These are phyloP conservation scores for Eristalis intricaria DNA, from an alignment of 2,888 invertebrate genomes.

Conservation along the genomic window DNA sequence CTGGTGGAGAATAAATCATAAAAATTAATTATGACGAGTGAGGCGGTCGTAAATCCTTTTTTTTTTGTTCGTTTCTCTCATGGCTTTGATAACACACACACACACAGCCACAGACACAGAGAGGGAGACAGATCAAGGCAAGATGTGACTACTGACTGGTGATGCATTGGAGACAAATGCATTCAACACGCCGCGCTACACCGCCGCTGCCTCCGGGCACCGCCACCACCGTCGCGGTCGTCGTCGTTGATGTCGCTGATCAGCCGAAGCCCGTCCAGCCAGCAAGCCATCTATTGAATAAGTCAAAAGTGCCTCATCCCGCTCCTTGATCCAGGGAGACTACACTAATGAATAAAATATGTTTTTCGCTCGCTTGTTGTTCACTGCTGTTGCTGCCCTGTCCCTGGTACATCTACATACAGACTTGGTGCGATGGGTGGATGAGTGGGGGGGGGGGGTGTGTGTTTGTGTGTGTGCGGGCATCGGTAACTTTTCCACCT, in stretches of 20 bases:
- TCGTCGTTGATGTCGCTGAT: background rate
- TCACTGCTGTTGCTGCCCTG: background rate
- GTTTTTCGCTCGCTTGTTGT: background rate
- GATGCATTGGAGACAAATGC: slow-evolving; percentile 17
- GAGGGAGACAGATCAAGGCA: background rate
- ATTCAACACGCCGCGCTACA: slow-evolving; percentile 9
- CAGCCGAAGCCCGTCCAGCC: background rate
- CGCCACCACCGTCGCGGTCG: too few species aligned
- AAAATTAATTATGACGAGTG: slow-evolving; percentile 33
- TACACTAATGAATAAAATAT: slow-evolving; percentile 34
- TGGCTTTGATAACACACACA: background rate
- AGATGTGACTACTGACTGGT: background rate
- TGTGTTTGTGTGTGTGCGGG: too few species aligned
- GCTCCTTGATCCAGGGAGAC: too few species aligned
- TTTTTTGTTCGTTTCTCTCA: background rate
- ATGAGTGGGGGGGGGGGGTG: too few species aligned
- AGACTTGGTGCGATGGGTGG: too few species aligned
- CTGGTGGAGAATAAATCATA: slow-evolving; percentile 27
- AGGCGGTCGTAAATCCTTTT: slow-evolving; percentile 10
- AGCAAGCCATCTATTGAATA: slow-evolving; percentile 11
- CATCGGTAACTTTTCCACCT: too few species aligned
- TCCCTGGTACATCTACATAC: too few species aligned
- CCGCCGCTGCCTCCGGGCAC: background rate
- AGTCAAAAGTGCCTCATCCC: slow-evolving; percentile 2
- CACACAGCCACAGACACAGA: background rate